These are phyloP conservation scores for Pseudomyrmex pallidus DNA, from an alignment of 1,140 invertebrate species.

Conservation along the genomic window DNA sequence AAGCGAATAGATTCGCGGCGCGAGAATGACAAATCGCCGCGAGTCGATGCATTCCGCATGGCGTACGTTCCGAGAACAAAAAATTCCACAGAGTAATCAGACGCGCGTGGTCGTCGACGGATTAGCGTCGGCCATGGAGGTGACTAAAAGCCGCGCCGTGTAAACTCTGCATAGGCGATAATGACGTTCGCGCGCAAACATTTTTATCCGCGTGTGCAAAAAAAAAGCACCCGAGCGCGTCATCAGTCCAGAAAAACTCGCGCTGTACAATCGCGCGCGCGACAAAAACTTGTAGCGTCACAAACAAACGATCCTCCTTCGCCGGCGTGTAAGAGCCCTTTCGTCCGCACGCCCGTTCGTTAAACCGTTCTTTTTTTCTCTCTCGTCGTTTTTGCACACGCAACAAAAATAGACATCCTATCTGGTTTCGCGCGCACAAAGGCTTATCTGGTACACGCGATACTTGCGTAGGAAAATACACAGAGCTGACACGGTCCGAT, in stretches of 20 bases:
- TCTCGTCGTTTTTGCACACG: constrained; percentile 33
- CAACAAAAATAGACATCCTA: constrained; percentile 45
- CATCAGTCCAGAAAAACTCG: constrained; percentile 49
- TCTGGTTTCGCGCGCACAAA: constrained; percentile 36
- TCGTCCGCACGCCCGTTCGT: constrained; percentile 12
- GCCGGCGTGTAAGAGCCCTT: constrained; percentile 45
- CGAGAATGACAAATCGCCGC: constrained; percentile 40
- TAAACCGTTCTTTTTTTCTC: constrained; percentile 21
- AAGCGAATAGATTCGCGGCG: constrained; percentile 19
- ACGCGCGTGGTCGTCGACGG: constrained; percentile 39
- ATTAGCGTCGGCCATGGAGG: constrained; percentile 35
- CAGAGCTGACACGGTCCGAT: not conserved
- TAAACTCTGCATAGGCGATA: constrained; percentile 48
- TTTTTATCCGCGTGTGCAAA: constrained; percentile 44
- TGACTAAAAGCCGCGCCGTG: constrained; percentile 53
- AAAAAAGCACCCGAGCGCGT: not conserved
- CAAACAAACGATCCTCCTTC: constrained; percentile 47
- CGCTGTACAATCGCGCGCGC: constrained; percentile 26
- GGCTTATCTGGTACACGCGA: constrained; percentile 41
- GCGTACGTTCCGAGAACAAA: not conserved
- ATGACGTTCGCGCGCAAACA: constrained; percentile 46
- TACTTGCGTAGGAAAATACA: constrained; percentile 13
- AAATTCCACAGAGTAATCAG: constrained; percentile 28
- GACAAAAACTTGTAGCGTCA: constrained; percentile 50
- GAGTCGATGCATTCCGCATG: not conserved